phyloP scores from a whole-genome alignment of 2,797 vertebrate genomes.

The Capromys pilorides region DNA sequence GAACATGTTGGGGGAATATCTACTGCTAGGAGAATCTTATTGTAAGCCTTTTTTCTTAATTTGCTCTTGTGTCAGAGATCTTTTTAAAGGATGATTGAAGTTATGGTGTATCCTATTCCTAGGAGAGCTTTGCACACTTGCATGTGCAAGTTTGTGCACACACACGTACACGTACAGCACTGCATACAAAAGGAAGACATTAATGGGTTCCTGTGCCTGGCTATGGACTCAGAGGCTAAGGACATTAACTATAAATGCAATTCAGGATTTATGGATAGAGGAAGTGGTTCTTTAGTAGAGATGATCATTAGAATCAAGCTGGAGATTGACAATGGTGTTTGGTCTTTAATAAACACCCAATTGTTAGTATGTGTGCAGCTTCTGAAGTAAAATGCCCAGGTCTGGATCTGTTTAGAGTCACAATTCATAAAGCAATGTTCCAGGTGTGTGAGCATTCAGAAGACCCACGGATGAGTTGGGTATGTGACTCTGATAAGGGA shows the following conservation, averaged over 20 bases:
- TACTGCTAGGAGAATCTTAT: constrained; percentile 6
- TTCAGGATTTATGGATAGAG: neutral
- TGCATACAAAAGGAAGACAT: neutral
- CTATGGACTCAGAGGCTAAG: neutral
- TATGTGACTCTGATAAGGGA: neutral
- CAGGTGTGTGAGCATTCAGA: neutral
- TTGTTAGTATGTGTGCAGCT: neutral
- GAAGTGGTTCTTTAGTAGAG: neutral
- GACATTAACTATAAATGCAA: neutral
- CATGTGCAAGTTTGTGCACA: neutral
- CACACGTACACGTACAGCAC: neutral
- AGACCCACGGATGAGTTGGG: neutral
- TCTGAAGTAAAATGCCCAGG: neutral
- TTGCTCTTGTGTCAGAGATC: constrained; percentile 8
- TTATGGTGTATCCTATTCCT: neutral
- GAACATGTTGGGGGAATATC: neutral
- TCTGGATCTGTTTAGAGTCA: neutral
- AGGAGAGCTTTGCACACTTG: neutral
- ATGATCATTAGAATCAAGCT: neutral
- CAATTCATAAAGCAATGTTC: neutral
- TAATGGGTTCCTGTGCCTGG: neutral
- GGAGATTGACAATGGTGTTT: neutral
- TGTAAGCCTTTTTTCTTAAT: neutral
- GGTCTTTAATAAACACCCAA: neutral
- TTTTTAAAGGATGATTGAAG: neutral